These are phyloP conservation scores for Plectropomus leopardus DNA, from an alignment of 2,113 vertebrate species.

Conservation along the genomic window DNA sequence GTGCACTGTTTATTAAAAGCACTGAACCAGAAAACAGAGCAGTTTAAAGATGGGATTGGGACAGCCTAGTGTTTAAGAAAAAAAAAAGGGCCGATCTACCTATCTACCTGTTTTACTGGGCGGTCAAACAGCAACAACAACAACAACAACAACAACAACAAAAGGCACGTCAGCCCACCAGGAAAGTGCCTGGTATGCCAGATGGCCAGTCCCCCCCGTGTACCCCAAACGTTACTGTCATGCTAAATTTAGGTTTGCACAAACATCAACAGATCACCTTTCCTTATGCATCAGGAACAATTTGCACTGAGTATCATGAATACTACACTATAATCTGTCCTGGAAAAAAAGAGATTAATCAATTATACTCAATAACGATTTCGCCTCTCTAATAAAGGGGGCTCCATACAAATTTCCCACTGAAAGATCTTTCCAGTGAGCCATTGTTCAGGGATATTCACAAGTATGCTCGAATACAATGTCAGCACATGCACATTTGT, in stretches of 20 bases:
- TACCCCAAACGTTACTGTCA: neutral
- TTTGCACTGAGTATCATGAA: neutral
- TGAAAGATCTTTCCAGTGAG: neutral
- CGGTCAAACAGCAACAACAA: no score
- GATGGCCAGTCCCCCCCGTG: no score
- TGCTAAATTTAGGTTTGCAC: neutral
- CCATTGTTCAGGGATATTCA: neutral
- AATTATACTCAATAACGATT: neutral
- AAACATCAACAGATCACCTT: neutral
- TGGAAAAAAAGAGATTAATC: neutral
- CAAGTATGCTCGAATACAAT: neutral
- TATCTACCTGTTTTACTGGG: no score
- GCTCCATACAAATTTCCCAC: neutral
- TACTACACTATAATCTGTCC: neutral
- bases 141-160: no score
- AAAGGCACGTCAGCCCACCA: no score
- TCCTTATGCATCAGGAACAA: neutral
- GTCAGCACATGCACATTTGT: neutral
- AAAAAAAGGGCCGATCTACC: no score
- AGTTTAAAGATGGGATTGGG: no score
- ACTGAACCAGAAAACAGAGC: no score
- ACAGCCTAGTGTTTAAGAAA: no score
- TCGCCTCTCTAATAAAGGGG: neutral
- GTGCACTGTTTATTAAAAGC: no score
- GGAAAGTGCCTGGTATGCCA: no score